Percentiles rank a stretch among this genome's conserved stretches.
Conservation (phyloP, 2,888 invertebrate genomes). For the Autographa gamma region DNA sequence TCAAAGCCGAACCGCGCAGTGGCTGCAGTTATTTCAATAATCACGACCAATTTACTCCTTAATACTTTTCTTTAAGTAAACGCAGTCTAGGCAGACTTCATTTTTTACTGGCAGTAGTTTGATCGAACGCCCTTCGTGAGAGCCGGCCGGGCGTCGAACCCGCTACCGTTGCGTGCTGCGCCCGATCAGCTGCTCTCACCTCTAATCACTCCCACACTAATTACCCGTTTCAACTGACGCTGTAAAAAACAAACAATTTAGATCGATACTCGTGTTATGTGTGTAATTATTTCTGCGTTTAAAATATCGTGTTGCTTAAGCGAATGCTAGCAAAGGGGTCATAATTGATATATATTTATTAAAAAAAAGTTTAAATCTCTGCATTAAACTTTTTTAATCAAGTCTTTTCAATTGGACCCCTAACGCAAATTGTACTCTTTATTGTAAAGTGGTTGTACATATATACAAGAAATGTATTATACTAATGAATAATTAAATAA, state of each 20-base stretch:
- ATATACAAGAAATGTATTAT: too few relatives aligned
- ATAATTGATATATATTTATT: too few relatives aligned
- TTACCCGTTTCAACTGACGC: constrained; percentile 64
- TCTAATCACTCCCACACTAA: constrained; percentile 77
- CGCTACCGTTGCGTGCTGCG: constrained; percentile 72
- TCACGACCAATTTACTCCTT: constrained; percentile 49
- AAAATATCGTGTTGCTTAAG: too few relatives aligned
- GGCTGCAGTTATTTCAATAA: constrained; percentile 52
- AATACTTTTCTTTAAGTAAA: constrained; percentile 52
- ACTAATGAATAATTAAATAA: too few relatives aligned
- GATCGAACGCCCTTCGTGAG: constrained; percentile 67
- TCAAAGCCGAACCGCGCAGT: constrained; percentile 17
- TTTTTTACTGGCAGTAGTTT: constrained; percentile 55
- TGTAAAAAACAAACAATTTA: constrained; percentile 47
- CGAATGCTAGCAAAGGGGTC: too few relatives aligned
- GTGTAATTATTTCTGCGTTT: constrained; percentile 25
- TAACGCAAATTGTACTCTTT: too few relatives aligned
- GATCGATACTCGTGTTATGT: constrained; percentile 35
- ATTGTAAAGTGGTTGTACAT: too few relatives aligned
- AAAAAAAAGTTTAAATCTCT: too few relatives aligned
- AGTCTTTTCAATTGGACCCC: too few relatives aligned
- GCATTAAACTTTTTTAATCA: too few relatives aligned
- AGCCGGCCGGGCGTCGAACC: constrained; percentile 71
- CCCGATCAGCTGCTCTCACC: constrained; percentile 71
- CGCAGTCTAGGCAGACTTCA: constrained; percentile 52